phyloP scores from a whole-genome alignment of 2,888 invertebrate genomes.

The Charanyca ferruginea region DNA sequence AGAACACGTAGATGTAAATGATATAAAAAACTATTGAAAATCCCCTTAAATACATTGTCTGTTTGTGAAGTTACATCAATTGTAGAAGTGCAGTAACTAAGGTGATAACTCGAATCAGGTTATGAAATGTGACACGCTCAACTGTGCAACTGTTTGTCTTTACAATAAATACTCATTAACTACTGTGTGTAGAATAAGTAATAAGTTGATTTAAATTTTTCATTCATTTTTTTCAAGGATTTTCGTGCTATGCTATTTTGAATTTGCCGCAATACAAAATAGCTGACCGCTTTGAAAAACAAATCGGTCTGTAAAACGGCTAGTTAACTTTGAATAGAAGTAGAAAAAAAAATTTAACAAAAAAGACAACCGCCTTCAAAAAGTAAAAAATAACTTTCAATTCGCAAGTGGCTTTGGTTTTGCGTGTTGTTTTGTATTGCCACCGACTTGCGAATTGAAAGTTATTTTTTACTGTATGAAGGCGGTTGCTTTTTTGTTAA shows the following conservation, averaged over 20 bases:
- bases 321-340: not conserved
- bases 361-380: too few relatives aligned
- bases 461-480: too few relatives aligned
- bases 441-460: too few relatives aligned
- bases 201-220: conserved; percentile 1
- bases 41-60: conserved; percentile 83
- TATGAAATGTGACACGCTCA: conserved; percentile 71
- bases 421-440: too few relatives aligned
- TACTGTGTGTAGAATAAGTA: conserved; percentile 7
- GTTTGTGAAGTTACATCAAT: conserved; percentile 82
- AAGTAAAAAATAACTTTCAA: too few relatives aligned
- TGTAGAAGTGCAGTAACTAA: conserved; percentile 75
- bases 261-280: too few relatives aligned
- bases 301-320: not conserved
- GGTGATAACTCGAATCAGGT: conserved; percentile 85
- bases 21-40: conserved; percentile 62
- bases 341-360: too few relatives aligned
- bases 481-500: too few relatives aligned
- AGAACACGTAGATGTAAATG: conserved; percentile 68
- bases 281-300: too few relatives aligned
- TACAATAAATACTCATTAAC: conserved; percentile 37
- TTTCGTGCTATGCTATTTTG: not conserved
- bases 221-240: not conserved
- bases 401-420: too few relatives aligned
- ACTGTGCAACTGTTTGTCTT: conserved; percentile 39